Evolutionary conservation across 2,888 invertebrate genomes (phyloP), one percentile per base, ranked within the genome.

Genomic region (Ganaspis brasiliensis): DNA sequence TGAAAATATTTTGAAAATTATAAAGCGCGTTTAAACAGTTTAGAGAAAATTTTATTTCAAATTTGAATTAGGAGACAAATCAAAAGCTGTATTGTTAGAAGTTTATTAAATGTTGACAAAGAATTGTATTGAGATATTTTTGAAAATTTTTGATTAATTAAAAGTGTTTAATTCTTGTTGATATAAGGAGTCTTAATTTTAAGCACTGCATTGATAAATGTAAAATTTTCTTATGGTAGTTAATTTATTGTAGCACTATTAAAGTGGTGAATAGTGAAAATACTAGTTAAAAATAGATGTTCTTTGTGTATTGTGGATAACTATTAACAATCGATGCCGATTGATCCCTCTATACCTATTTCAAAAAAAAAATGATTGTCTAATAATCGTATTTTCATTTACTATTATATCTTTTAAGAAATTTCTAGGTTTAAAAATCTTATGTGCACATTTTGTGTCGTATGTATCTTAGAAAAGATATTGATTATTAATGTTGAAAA

Each of bases 241-340:
- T 40, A 19, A 40, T 67, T 45, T 35, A 61, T 35, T 16, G 16
- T 16, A 67, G 21, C n/a, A 40, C 21, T 19, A 19, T 16, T 19
- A 49, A 24, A 67, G n/a, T 40, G 9, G 63, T 67, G 21, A 5
- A 45, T 67, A 67, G 24, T 67, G 19, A 16, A 1, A 16, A 49
- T 16, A 14, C 8, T 24, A 40, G 21, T 19, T 40, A 37, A 45
- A 67, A 21, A 40, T 67, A 67, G 24, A 40, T 67, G 63, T 67
- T 67, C 63, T 45, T 67, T 67, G 63, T 67, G 63, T 67, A 40
- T 3, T 67, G 14, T 45, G 40, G 40, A 67, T 67, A 67, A 40
- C 40, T 67, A 67, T 24, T 45, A 21, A 40, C 45, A 67, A 67
- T 67, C 40, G 45, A 24, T 67, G 63, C 19, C 9, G 40, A 67